A percentile compares a stretch with the other conserved stretches of the same genome.
Conservation (phyloP, 2,888 invertebrate genomes). For the Azorinus chamasolen region DNA sequence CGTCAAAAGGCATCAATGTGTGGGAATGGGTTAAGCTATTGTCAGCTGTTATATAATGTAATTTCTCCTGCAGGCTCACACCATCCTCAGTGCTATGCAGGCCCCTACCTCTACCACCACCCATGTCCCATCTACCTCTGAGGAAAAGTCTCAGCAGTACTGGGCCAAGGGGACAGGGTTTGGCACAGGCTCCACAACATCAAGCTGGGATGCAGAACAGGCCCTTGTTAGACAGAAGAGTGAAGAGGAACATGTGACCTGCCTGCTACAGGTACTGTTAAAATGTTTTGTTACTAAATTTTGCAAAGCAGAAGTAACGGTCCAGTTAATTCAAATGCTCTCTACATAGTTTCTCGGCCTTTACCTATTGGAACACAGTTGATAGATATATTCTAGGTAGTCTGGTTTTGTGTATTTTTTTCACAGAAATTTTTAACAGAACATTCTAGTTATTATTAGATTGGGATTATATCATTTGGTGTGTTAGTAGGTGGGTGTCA, state of each 20-base stretch:
- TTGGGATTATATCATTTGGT: no score
- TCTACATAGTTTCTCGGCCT: no score
- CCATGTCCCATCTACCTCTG: constrained; percentile 68
- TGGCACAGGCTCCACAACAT: constrained; percentile 97
- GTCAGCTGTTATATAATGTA: not conserved
- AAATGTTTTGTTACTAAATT: no score
- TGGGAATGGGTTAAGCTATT: no score
- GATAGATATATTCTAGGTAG: no score
- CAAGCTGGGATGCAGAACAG: constrained; percentile 98
- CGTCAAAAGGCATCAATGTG: no score
- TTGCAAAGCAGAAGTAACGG: not conserved
- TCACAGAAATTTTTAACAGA: no score
- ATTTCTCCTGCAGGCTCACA: constrained; percentile 71
- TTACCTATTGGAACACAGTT: no score
- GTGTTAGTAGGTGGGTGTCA: no score
- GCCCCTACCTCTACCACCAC: constrained; percentile 73
- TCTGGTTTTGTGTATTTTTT: no score
- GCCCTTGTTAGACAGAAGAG: constrained; percentile 95
- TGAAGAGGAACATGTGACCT: constrained; percentile 98
- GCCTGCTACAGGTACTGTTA: constrained; percentile 89
- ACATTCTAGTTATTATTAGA: no score
- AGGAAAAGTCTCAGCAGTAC: constrained; percentile 87
- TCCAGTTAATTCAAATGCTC: not conserved
- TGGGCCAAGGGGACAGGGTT: constrained; percentile 99
- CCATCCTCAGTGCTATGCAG: constrained; percentile 83